Percentiles rank a stretch among this genome's conserved stretches.
These are phyloP conservation scores for Oceanodroma leucorhoa DNA, from an alignment of 2,797 vertebrate genomes.

Conservation along the genomic window DNA sequence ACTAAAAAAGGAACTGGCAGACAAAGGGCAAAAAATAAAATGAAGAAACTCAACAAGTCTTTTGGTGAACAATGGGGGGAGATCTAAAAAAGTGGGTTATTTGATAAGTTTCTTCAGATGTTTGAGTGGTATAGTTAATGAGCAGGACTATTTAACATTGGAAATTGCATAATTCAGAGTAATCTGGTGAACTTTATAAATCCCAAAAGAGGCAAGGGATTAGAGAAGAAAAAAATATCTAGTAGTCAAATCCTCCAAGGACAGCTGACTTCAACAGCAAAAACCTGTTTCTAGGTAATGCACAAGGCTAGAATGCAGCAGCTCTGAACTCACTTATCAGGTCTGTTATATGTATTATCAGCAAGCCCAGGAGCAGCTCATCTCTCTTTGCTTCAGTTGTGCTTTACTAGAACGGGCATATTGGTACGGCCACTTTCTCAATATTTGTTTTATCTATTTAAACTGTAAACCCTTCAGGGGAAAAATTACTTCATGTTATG, in stretches of 20 bases:
- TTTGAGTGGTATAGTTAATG: background rate
- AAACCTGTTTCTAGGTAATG: background rate
- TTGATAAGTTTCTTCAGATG: background rate
- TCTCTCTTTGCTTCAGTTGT: background rate
- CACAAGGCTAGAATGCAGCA: background rate
- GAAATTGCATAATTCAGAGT: background rate
- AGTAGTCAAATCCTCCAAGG: background rate
- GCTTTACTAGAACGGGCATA: background rate
- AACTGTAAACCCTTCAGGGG: background rate
- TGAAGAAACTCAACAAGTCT: accelerated
- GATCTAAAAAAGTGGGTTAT: background rate
- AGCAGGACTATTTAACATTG: background rate
- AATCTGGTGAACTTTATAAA: background rate
- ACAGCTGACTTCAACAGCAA: background rate
- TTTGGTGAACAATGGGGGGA: background rate
- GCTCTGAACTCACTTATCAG: background rate
- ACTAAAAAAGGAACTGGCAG: background rate
- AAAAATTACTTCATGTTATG: background rate
- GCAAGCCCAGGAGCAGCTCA: background rate
- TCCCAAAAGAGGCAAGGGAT: background rate
- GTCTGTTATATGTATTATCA: background rate
- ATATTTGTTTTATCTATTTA: conserved; percentile 5
- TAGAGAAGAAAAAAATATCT: background rate
- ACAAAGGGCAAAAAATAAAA: background rate
- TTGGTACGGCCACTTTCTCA: background rate